Evolutionary conservation across 2,888 invertebrate genomes (phyloP), one percentile per base, ranked within the genome.

Genomic region (Eupeodes latifasciatus): DNA sequence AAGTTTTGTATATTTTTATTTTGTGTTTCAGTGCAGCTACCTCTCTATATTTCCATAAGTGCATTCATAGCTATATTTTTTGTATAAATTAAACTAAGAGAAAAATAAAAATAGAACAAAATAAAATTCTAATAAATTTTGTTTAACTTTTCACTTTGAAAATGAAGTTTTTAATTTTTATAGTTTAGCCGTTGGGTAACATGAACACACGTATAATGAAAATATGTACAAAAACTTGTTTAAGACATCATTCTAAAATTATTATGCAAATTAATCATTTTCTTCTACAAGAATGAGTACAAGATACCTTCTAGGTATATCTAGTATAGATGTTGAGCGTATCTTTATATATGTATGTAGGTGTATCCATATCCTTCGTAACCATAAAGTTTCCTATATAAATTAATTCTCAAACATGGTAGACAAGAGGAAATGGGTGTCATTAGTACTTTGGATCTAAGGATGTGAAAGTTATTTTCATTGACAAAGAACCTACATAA

Each of bases 261-360:
- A 72, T 59, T 72, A 72, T 72, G 72, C 47, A 59, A 72, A 72
- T 72, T 47, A 72, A 72, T 59, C 44, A 72, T 59, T 59, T 72
- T 59, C n/a, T 72, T 47, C n/a, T 34, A 47, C 47, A 27, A 27
- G 27, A 57, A 19, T 27, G 44, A 44, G 16, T 12, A 14, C 6
- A 11, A n/a, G 7, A 57, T 34, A n/a, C 9, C 6, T 1, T 11
- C 14, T 36, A 14, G 12, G 7, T 34, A 12, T 64, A 19, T 10
- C 11, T 27, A 27, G 27, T 27, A 27, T 27, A 27, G 27, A 27
- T 27, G 27, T 27, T 27, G 27, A 27, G 27, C 27, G 27, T 27
- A 27, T 27, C 27, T 27, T 27, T 27, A 27, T 27, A 27, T 27
- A 3, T 2, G 1, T 27, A 27, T 11, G 36, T 36, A 14, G 12